Conservation (phyloP, 2,113 vertebrate species). For the Dryoscopus gambensis region DNA sequence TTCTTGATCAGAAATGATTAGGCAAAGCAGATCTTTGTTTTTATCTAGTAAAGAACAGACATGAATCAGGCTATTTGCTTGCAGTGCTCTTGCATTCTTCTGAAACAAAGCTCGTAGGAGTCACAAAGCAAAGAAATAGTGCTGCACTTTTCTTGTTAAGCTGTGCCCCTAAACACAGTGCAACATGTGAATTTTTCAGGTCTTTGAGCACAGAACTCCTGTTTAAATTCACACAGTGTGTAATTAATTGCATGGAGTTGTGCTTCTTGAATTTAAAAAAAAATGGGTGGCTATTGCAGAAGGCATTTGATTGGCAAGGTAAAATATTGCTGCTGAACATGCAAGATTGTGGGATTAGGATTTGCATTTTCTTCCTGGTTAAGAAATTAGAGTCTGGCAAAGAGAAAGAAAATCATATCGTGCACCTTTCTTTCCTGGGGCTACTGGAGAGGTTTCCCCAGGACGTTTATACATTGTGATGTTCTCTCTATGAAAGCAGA, state of each 20-base stretch:
- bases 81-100: not conserved
- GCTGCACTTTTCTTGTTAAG: not conserved
- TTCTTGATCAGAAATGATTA: not conserved
- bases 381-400: not conserved
- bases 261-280: not conserved
- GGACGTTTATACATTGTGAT: not conserved
- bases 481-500: not conserved
- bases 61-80: not conserved
- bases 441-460: not conserved
- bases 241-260: not conserved
- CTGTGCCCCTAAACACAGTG: not conserved
- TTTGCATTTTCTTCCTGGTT: not conserved
- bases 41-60: not conserved
- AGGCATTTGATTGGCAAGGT: not conserved
- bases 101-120: not conserved
- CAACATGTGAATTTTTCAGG: not conserved
- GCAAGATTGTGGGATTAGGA: not conserved
- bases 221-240: not conserved
- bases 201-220: not conserved
- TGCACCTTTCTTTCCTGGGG: not conserved
- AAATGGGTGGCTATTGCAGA: not conserved
- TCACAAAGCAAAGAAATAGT: not conserved
- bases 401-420: rapidly evolving
- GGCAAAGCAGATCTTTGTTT: not conserved
- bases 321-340: not conserved